Base-by-base conservation (phyloP, 2,888 invertebrate genomes). In the Globia sparganii region DNA sequence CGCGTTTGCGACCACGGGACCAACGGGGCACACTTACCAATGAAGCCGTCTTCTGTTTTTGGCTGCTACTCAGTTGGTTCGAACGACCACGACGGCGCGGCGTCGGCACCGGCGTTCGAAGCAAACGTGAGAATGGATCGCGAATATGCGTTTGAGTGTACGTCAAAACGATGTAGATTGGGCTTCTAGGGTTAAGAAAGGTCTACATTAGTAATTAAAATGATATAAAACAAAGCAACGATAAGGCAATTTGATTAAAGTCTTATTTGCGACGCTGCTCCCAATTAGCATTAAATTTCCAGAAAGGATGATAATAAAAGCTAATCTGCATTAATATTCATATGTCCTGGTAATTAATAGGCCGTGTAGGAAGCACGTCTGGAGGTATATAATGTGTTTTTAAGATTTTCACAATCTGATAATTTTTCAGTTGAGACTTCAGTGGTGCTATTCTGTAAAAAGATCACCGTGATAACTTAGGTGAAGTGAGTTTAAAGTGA, bases 201-300 rank as follows among this genome's bases (percentile, higher is more conserved):
- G 58, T 59, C 8, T 59, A 58, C 46, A 71, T 46, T 43, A 43
- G 13, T 28, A 46, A 34, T 28, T 70, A 28, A 58, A 61, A 49
- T 53, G n/a, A 31, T 49, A 37, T 49, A 34, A 65, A 46, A 37
- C 9, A 8, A 3, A 56, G 21, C 21, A 78, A 69, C 15, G 62
- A 21, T 58, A 70, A 1, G n/a, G 21, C 31, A n/a, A 28, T 40
- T 64, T 40, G 49, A 72, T 72, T 46, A 46, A 56, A 59, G 13
- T 18, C 56, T 28, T 72, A 56, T 73, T 61, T 74, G n/a, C 43
- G 25, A 58, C 18, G 73, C 28, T 49, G 40, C 53, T 65, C 34
- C 28, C 28, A 77, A 53, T 80, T 80, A 69, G 75, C 64, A 64
- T 65, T 80, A 74, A 58, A 80, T 67, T 72, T 72, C 56, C 28